Evolutionary conservation across 2,113 vertebrate genomes (phyloP), one percentile per base, ranked within the genome.

Genomic region (Chascanopsetta lugubris): DNA sequence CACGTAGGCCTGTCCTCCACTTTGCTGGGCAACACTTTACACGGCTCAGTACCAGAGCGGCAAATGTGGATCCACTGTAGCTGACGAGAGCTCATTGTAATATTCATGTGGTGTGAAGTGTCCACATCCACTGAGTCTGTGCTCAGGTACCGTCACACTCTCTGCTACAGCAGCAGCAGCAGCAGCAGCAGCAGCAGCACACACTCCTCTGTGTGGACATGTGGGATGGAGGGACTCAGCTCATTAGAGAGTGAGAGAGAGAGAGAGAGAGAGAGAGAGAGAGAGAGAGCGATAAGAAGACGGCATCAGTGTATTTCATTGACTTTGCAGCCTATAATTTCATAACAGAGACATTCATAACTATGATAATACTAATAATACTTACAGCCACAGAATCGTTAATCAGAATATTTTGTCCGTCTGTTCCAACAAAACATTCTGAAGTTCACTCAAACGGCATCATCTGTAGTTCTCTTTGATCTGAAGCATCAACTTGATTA

Each of bases 11-110:
- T n/a, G 62, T 58, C 61, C 61, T 74, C 40, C 48, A 24, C 51
- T 74, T 76, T 71, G 77, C 86, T 72, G 68, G 70, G 84, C 70
- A 86, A 83, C 86, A 61, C 77, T 78, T 55, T n/a, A 63, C 38
- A 17, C 12, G n/a, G 11, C 46, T 18, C n/a, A n/a, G 66, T 13
- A 43, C 11, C 57, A 3, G 64, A 42, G 17, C 49, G 4, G 43
- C 0, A 56, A 61, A 73, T 60, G 56, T 60, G 45, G 50, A 45
- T 42, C 53, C 26, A 2, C 55, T 57, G 69, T 55, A 66, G 86
- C 84, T 85, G 5, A 22, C 15, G 20, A 69, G 73, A 75, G 63
- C 49, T n/a, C 62, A 60, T 57, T 83, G 71, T 78, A 80, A 85
- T 84, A 81, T 83, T 81, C 69, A 75, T 75, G 62, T 66, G 30